Conservation (phyloP, 2,113 vertebrate genomes). For the Aythya baeri region DNA sequence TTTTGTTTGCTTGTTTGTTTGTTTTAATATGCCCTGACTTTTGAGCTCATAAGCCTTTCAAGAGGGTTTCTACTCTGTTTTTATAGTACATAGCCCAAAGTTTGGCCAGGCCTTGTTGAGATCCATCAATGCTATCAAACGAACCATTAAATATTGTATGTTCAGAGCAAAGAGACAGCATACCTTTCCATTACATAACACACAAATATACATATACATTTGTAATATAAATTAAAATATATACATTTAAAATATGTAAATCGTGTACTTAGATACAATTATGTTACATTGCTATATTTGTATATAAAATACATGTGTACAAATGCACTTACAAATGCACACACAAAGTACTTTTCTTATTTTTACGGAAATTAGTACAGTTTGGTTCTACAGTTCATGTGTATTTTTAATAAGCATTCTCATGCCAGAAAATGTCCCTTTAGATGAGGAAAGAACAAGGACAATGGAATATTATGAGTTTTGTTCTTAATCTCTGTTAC, state of each 20-base stretch:
- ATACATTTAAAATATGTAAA: background rate
- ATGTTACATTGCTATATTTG: background rate
- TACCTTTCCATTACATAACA: background rate
- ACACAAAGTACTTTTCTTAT: background rate
- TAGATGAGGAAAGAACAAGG: background rate
- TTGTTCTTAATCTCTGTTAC: background rate
- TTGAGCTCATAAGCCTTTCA: background rate
- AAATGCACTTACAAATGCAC: rapidly evolving
- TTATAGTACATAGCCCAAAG: rapidly evolving
- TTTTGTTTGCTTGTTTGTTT: background rate
- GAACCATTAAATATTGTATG: background rate
- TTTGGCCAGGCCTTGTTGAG: background rate
- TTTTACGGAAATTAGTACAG: background rate
- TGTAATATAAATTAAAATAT: background rate
- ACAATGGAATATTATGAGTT: background rate
- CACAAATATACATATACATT: background rate
- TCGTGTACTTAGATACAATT: background rate
- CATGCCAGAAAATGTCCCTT: background rate
- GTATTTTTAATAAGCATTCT: background rate
- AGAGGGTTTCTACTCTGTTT: background rate
- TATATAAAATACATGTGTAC: background rate
- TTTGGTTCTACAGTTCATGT: background rate
- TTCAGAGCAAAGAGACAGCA: background rate
- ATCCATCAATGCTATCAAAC: background rate
- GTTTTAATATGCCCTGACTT: background rate